Evolutionary conservation across 2,113 vertebrate genomes (phyloP).

Genomic region (Setophaga petechia): DNA sequence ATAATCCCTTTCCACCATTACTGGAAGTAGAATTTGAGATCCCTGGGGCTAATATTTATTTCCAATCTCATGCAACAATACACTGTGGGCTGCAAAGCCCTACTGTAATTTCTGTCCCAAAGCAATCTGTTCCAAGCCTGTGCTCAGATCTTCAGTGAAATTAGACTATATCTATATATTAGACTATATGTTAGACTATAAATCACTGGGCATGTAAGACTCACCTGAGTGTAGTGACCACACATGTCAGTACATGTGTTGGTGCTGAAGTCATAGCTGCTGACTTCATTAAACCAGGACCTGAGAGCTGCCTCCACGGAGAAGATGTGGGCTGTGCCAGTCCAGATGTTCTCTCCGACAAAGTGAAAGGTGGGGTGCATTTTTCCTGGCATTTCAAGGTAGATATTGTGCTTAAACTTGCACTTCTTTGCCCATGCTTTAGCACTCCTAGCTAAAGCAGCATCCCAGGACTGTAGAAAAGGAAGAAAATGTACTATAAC

Average conservation of each 20-base stretch:
- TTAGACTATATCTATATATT: not conserved
- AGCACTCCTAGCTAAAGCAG: constrained; percentile 74
- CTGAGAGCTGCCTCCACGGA: constrained; percentile 52
- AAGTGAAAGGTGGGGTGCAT: constrained; percentile 61
- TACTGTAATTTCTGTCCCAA: not conserved
- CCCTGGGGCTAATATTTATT: not conserved
- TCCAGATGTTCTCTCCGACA: constrained; percentile 78
- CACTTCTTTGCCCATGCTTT: constrained; percentile 76
- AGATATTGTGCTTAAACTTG: constrained; percentile 38
- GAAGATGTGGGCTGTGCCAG: constrained; percentile 61
- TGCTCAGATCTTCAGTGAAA: not conserved
- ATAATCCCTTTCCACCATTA: not conserved
- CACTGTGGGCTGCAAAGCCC: not conserved
- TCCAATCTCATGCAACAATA: not conserved
- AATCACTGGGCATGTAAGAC: not conserved
- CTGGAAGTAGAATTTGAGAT: not conserved
- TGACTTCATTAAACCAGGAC: constrained; percentile 64
- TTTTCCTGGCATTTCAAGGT: constrained; percentile 43
- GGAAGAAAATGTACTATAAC: not conserved
- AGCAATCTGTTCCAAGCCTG: not conserved
- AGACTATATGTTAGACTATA: not conserved
- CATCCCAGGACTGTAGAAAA: constrained; percentile 75
- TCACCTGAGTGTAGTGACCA: constrained; percentile 76
- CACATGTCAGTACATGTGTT: constrained; percentile 12
- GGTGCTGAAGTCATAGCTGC: constrained; percentile 56